Evolutionary conservation across 1,140 invertebrate species (phyloP).

Genomic region (Daktulosphaira vitifoliae): DNA sequence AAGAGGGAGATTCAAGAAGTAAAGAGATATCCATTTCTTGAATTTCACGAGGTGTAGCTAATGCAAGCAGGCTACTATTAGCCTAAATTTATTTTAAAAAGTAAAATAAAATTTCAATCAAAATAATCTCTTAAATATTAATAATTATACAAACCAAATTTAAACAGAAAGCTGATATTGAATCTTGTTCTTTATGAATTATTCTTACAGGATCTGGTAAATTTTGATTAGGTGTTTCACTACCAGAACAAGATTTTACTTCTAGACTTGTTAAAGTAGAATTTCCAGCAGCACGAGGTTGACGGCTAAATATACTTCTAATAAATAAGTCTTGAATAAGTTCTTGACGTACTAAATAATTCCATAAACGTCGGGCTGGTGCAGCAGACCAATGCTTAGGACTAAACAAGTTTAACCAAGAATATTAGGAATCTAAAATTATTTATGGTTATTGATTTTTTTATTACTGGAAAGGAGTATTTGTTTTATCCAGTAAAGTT

Average conservation of each 20-base stretch:
- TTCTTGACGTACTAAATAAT: conserved; percentile 86
- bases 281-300: conserved; percentile 44
- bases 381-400: conserved; percentile 63
- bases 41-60: conserved; percentile 91
- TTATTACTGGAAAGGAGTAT: conserved; percentile 91
- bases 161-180: conserved; percentile 92
- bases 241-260: conserved; percentile 36
- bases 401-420: no score
- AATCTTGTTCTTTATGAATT: conserved; percentile 98
- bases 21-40: conserved; percentile 95
- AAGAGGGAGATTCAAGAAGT: conserved; percentile 76
- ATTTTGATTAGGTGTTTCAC: conserved; percentile 43
- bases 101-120: conserved; percentile 1
- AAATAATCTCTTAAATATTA: conserved; percentile 1
- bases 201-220: conserved; percentile 79
- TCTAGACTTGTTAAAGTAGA: conserved; percentile 40
- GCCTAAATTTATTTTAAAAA: conserved; percentile 48
- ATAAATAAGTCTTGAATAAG: conserved; percentile 91
- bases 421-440: conserved; percentile 36
- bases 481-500: conserved; percentile 79
- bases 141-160: conserved; percentile 71
- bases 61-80: conserved; percentile 70
- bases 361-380: conserved; percentile 83
- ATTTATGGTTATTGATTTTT: conserved; percentile 41
- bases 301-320: conserved; percentile 82